Evolutionary conservation across 2,797 vertebrate genomes (phyloP), one percentile per base, ranked within the genome.

Genomic region (Pteronotus mesoamericanus): DNA sequence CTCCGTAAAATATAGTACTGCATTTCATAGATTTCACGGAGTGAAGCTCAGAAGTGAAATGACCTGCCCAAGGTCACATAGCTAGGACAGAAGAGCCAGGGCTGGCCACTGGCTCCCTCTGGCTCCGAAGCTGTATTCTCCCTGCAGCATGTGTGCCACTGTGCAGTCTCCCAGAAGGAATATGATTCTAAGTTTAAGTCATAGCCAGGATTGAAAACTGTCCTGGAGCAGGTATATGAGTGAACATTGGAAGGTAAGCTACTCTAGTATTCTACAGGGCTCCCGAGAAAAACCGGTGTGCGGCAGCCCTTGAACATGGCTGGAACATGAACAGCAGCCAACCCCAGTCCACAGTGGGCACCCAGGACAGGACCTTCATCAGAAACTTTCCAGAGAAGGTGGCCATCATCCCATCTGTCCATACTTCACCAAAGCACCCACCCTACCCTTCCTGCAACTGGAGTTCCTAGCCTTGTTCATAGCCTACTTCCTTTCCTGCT

Each of bases 161-260:
- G 7, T 83, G 42, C 10, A 61, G 34, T 89, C 84, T 85, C 71
- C 59, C 42, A 69, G 74, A 83, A 93, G 57, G 26, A 75, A 55
- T 15, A 10, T 80, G 37, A 80, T 51, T 96, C 39, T 80, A 88
- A 95, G n/a, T 77, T 94, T 72, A 94, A 92, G 55, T 75, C 89
- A 94, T 51, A 95, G 16, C 44, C 87, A 94, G 55, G 44, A 84
- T 84, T 71, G 68, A 88, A 89, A 86, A 59, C 32, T 89, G 79
- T 15, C 91, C 55, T 89, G 59, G 26, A 72, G 51, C 19, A 61
- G 26, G 16, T 77, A 15, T 44, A 34, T 51, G 66, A 91, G 64
- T 57, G 37, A 55, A 37, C 34, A 86, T 37, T 85, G 66, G n/a
- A 95, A 94, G 34, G 61, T 12, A 14, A 80, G 37, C 64, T 91